Base-by-base conservation (phyloP, 2,888 invertebrate genomes). In the Lycaena phlaeas region DNA sequence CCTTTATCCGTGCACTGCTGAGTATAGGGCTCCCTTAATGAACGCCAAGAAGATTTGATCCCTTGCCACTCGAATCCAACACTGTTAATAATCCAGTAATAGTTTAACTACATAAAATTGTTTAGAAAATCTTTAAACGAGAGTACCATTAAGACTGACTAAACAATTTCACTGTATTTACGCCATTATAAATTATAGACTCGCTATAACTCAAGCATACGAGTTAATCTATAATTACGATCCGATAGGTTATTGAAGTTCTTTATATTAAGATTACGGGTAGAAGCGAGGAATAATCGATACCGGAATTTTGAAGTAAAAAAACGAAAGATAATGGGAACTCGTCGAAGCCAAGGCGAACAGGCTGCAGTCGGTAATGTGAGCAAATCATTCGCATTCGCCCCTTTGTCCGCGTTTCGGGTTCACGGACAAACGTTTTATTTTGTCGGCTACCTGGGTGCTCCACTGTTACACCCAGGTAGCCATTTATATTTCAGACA, bases 341-440 rank as follows among this genome's bases (percentile, higher is more conserved):
- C 75, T 63, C 67, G 74, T 69, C 69, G 68, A 61, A 54, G 59
- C 61, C 78, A 78, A 82, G 77, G 78, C 73, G 68, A 78, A 71
- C 76, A 52, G 53, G 63, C 56, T 59, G 60, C 63, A 63, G 69
- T 69, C 69, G 65, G 64, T 70, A 70, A 67, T 70, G 73, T 63
- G 65, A 59, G 74, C 71, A 66, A 70, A 75, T 73, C 72, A 73
- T 76, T 74, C 70, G 71, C 71, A 74, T 77, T 63, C 72, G 69
- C 59, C 65, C 71, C 70, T 78, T 75, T 75, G 76, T 76, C 72
- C 69, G 68, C 64, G 59, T 68, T 62, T 61, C 59, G 67, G 64
- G 70, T 70, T 69, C 71, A 72, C 61, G 69, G 68, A 63, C 66
- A 53, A 61, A 52, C 46, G 48, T 45, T 48, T 44, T 18, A 18